These are phyloP conservation scores for Steinernema hermaphroditum DNA, from an alignment of 2,888 invertebrate genomes.

Conservation along the genomic window DNA sequence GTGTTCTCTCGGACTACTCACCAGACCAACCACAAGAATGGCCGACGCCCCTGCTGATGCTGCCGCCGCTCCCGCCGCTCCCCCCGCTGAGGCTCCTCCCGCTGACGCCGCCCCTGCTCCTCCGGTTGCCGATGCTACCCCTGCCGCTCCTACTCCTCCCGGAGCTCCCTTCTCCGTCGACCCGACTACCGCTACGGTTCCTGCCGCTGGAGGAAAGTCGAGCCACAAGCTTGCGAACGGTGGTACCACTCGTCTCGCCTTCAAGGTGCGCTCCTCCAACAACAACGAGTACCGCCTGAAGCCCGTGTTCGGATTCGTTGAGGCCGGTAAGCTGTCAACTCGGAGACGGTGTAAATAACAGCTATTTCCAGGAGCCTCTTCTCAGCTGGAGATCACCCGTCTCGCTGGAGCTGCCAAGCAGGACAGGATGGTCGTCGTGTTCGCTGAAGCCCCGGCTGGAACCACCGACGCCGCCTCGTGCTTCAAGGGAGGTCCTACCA, in stretches of 20 bases:
- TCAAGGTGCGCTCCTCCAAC: slow-evolving; percentile 50
- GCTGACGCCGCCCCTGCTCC: too few relatives aligned
- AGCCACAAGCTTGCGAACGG: slow-evolving; percentile 38
- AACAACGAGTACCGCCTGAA: slow-evolving; percentile 50
- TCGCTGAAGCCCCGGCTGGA: slow-evolving; percentile 50
- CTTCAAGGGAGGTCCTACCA: slow-evolving; percentile 49
- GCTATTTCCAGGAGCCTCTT: slow-evolving; percentile 41
- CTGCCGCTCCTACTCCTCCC: too few relatives aligned
- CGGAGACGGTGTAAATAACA: too few relatives aligned
- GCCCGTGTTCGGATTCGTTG: slow-evolving; percentile 53
- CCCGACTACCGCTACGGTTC: slow-evolving; percentile 45
- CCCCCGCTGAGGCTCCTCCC: slow-evolving; percentile 37
- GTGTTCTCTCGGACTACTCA: too few relatives aligned
- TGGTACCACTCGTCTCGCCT: slow-evolving; percentile 36
- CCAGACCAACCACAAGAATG: too few relatives aligned
- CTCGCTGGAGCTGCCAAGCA: slow-evolving; percentile 45
- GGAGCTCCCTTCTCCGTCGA: slow-evolving; percentile 44
- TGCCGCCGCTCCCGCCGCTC: too few relatives aligned
- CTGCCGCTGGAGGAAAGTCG: slow-evolving; percentile 42
- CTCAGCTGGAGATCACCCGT: slow-evolving; percentile 46
- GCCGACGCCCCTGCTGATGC: too few relatives aligned
- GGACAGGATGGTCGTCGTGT: slow-evolving; percentile 50
- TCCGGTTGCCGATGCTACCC: too few relatives aligned
- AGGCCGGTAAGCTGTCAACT: too few relatives aligned
- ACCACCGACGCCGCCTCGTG: slow-evolving; percentile 51